These are phyloP conservation scores for Cantharis rustica DNA, from an alignment of 2,888 invertebrate genomes.

Conservation along the genomic window DNA sequence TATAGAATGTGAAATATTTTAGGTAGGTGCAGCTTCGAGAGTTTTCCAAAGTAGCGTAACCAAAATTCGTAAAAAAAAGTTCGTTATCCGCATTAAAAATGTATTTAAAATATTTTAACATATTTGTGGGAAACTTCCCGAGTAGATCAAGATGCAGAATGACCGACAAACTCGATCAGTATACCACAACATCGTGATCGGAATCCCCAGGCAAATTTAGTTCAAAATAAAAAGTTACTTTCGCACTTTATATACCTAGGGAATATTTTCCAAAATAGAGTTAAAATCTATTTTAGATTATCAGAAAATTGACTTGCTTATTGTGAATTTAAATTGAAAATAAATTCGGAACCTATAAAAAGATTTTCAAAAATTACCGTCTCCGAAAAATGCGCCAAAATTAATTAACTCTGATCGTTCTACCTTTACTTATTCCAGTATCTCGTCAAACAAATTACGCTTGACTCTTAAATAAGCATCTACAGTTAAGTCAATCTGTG, in stretches of 20 bases:
- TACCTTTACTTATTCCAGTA: background rate
- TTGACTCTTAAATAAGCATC: background rate
- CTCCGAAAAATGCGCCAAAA: background rate
- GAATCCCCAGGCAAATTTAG: conserved; percentile 7
- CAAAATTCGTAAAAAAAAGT: background rate
- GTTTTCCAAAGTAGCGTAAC: background rate
- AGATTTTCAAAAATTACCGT: background rate
- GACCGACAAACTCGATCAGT: conserved; percentile 9
- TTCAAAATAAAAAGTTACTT: conserved; percentile 14
- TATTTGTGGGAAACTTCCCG: conserved; percentile 7
- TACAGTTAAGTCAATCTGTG: background rate
- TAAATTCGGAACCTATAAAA: background rate
- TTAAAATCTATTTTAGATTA: background rate
- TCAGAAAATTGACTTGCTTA: background rate
- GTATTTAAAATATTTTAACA: background rate
- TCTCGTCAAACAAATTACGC: background rate
- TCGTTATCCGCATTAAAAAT: background rate
- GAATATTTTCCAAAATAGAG: conserved; percentile 7
- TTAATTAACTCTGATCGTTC: background rate
- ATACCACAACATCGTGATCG: conserved; percentile 11
- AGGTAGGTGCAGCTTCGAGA: background rate
- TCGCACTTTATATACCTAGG: conserved; percentile 7
- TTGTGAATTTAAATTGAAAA: background rate
- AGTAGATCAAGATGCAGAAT: conserved; percentile 13
- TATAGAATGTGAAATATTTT: background rate